Conservation (phyloP, 2,113 vertebrate species). For the Neoarius graeffei region DNA sequence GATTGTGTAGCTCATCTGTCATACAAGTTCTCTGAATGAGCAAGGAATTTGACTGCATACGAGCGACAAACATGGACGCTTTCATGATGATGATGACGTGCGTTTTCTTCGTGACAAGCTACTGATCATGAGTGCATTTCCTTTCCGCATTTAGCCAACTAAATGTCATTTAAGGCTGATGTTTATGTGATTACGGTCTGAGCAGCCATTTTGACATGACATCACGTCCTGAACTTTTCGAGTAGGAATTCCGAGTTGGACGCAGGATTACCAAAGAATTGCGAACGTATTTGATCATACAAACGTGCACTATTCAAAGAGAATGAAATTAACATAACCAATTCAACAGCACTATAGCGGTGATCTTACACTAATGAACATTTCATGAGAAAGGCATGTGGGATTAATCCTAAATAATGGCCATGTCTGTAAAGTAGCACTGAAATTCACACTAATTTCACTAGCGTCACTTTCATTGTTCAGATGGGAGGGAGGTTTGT, state of each 20-base stretch:
- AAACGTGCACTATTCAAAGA: not conserved
- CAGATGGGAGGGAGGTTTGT: slow-evolving; percentile 56
- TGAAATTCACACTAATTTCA: not conserved
- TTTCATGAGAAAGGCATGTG: not conserved
- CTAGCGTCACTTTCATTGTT: slow-evolving; percentile 67
- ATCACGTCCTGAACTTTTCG: not conserved
- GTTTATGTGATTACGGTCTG: no score
- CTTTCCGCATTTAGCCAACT: no score
- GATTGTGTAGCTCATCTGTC: no score
- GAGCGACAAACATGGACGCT: no score
- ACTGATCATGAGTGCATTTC: no score
- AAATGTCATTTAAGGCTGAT: not conserved
- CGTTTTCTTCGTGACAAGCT: no score
- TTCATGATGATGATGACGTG: no score
- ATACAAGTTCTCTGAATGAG: no score
- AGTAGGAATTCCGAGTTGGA: not conserved
- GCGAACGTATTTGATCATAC: not conserved
- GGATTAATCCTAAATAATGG: slow-evolving; percentile 11
- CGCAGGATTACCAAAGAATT: not conserved
- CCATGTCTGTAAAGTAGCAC: not conserved
- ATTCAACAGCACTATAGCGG: not conserved
- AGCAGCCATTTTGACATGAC: not conserved
- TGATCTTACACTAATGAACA: not conserved
- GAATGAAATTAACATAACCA: not conserved
- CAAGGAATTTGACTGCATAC: no score